phyloP scores from a whole-genome alignment of 1,140 invertebrate species.

The Dreissena rostriformis region DNA sequence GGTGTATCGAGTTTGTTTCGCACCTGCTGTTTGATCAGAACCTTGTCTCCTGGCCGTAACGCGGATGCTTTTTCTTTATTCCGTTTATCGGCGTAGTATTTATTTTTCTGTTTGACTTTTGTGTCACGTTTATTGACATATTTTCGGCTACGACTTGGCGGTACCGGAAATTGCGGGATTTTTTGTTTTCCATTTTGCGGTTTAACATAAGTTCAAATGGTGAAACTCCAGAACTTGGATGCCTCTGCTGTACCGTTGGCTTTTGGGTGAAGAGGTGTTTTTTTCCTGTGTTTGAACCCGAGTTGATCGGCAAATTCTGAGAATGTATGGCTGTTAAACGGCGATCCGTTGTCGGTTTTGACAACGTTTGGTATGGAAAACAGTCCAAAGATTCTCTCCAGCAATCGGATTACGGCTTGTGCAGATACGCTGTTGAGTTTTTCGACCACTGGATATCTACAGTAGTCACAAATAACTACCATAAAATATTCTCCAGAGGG shows the following conservation, averaged over 20 bases:
- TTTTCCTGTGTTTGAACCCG: slow-evolving; percentile 32
- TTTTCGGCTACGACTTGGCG: too few species aligned
- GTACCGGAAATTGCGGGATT: too few species aligned
- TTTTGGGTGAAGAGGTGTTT: slow-evolving; percentile 10
- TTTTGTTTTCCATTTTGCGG: not conserved
- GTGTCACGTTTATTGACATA: not conserved
- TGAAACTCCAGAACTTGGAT: slow-evolving; percentile 11
- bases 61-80: not conserved
- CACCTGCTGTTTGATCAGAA: not conserved
- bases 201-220: slow-evolving; percentile 28
- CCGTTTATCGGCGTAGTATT: slow-evolving; percentile 10
- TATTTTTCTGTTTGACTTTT: not conserved
- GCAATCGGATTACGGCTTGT: slow-evolving; percentile 10
- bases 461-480: slow-evolving; percentile 71
- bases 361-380: slow-evolving; percentile 52
- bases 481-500: slow-evolving; percentile 65
- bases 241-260: slow-evolving; percentile 52
- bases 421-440: slow-evolving; percentile 29
- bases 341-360: slow-evolving; percentile 63
- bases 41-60: not conserved
- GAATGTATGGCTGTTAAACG: slow-evolving; percentile 53
- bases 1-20: not conserved
- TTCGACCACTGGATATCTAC: slow-evolving; percentile 67
- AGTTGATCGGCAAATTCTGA: slow-evolving; percentile 11
- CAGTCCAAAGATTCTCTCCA: slow-evolving; percentile 57